Conservation (phyloP, 1,140 invertebrate species). For the Drosophila kepulauana region DNA sequence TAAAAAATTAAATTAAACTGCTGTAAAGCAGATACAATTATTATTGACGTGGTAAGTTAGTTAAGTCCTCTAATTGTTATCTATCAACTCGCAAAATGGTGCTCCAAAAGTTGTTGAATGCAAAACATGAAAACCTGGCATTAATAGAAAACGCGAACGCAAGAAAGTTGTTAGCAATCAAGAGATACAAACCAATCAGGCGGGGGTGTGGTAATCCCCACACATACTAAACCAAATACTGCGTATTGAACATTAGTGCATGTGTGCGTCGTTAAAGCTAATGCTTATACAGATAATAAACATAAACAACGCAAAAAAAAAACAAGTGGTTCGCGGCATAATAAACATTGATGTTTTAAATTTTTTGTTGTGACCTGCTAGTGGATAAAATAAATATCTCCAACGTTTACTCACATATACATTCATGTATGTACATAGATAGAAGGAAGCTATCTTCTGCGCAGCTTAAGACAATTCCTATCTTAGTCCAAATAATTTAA, state of each 20-base stretch:
- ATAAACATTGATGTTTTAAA: neutral
- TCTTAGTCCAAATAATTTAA: neutral
- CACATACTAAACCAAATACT: conserved; percentile 15
- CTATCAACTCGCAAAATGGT: neutral
- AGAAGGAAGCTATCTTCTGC: neutral
- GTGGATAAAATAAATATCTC: neutral
- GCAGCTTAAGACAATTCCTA: neutral
- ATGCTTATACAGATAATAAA: conserved; percentile 26
- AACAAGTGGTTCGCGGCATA: neutral
- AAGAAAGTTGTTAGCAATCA: conserved; percentile 24
- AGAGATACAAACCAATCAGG: conserved; percentile 14
- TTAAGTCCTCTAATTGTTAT: neutral
- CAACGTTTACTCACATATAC: neutral
- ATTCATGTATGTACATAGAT: too few relatives aligned
- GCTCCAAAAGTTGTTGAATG: conserved; percentile 11
- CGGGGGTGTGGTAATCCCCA: conserved; percentile 45
- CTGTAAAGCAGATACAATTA: conserved; percentile 61
- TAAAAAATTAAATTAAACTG: conserved; percentile 59
- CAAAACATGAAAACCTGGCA: neutral
- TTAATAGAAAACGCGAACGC: conserved; percentile 19
- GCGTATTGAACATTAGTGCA: conserved; percentile 3
- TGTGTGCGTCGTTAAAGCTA: neutral
- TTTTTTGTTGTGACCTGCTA: too few relatives aligned
- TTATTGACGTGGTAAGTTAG: conserved; percentile 65
- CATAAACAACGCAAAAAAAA: conserved; percentile 30